Evolutionary conservation across 1,140 invertebrate species (phyloP), one percentile per base, ranked within the genome.

Genomic region (Drosophila rhopaloa): DNA sequence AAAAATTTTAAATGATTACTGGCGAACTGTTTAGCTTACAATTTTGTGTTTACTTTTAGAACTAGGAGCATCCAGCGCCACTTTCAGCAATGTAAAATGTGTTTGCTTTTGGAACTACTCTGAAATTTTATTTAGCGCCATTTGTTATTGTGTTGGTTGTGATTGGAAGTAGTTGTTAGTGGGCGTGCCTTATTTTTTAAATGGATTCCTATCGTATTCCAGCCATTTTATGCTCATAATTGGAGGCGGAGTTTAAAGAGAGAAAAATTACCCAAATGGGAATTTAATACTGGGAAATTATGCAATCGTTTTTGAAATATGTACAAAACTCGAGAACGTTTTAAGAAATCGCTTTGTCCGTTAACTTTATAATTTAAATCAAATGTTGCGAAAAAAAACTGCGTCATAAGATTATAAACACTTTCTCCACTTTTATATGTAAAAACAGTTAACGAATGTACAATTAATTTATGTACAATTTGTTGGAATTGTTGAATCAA

Each of bases 181-280:
- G 44, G 19, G 10, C 11, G 44, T 47, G 19, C 1, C 43, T 19
- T 4, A 2, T 7, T 10, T 10, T 44, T 19, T 10, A 10, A 10
- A 44, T 10, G 14, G 10, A 6, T 10, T 47, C 2, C 5, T 13
- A 32, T 32, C 7, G 8, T 32, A 8, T 32, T 32, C 7, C 29
- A 50, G 79, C 79, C 79, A 82, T 82, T 82, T 82, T 82, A 19
- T 70, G 62, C 16, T 50, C 68, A 61, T 9, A 71, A 38, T 40
- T 79, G 41, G 79, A 79, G 80, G 80, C 38, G 79, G 79, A 82
- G 79, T 50, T 50, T n/a, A 13, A 1, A 38, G 5, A 4, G 4
- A 19, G 16, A 4, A 6, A 51, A 62, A 32, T 38, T 48, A 16
- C 10, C n/a, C 4, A 24, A 1, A 7, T n/a, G n/a, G 41, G 6